Percentiles rank a stretch among this genome's conserved stretches.
Conservation (phyloP, 2,888 invertebrate genomes). For the Nowickia ferox region DNA sequence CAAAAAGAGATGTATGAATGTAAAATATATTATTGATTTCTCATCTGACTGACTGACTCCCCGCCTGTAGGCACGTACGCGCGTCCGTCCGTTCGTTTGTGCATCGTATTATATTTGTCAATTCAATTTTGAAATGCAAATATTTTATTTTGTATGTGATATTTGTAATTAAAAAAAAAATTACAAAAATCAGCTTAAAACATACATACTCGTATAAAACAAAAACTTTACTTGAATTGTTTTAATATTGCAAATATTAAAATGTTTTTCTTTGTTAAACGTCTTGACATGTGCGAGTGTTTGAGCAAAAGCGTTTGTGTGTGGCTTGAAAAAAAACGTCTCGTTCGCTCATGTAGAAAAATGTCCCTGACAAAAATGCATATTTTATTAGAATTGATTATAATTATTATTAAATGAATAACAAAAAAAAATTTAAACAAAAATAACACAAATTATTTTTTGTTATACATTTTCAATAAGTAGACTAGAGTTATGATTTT, state of each 20-base stretch:
- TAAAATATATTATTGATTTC: slow-evolving; percentile 9
- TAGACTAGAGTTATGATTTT: slow-evolving; percentile 25
- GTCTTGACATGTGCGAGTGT: slow-evolving; percentile 29
- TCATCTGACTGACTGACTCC: not conserved
- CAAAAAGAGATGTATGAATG: slow-evolving; percentile 53
- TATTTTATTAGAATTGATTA: slow-evolving; percentile 67
- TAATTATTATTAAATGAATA: slow-evolving; percentile 59
- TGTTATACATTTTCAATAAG: slow-evolving; percentile 43
- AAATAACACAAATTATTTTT: slow-evolving; percentile 32
- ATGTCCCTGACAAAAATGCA: slow-evolving; percentile 71
- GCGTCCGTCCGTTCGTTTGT: not conserved
- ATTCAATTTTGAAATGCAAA: slow-evolving; percentile 55
- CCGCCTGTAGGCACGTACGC: not conserved
- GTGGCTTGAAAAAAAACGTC: not conserved
- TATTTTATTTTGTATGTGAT: not conserved
- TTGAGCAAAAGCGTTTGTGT: not conserved
- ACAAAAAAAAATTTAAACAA: not conserved
- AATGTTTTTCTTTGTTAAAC: slow-evolving; percentile 11
- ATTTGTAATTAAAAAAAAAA: slow-evolving; percentile 26
- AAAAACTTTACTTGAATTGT: not conserved
- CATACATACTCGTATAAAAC: not conserved
- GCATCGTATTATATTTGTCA: slow-evolving; percentile 45
- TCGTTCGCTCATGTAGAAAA: slow-evolving; percentile 53
- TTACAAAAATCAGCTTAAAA: slow-evolving; percentile 28
- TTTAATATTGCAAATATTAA: not conserved